Evolutionary conservation across 2,113 vertebrate species (phyloP), one percentile per base, ranked within the genome.

Genomic region (Thryonomys swinderianus): DNA sequence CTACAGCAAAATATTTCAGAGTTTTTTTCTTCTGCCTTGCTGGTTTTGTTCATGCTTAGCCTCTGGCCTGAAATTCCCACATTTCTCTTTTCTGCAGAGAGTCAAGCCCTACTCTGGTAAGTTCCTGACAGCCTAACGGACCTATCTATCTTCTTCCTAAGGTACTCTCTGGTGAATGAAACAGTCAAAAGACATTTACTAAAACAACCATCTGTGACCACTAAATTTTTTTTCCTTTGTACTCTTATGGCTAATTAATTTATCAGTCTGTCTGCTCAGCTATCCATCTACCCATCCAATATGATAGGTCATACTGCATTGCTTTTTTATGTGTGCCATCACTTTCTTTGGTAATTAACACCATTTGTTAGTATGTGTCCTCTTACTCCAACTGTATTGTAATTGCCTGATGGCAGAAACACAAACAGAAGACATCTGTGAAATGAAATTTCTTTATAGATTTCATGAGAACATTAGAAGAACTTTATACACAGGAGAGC

Each of bases 151-250:
- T 78, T 76, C 34, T 92, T 83, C 53, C 55, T 83, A 32, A 95
- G 91, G n/a, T 61, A 62, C 45, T 85, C 66, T 55, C 18, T 66
- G 66, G 59, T 9, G 51, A 81, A 69, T 69, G 66, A 76, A 71
- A 71, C 81, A 67, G 62, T 88, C 42, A 82, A 51, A 23, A 86
- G 66, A 66, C 3, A 73, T 53, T 88, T 67, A 91, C 25, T 64
- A 73, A 96, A 93, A 80, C 17, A 64, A 64, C 42, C 18, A 73
- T 71, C 13, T n/a, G 20, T 84, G 88, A 69, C 12, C 7, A 82
- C 11, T 62, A 53, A 87, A 78, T 11, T 40, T 64, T 40, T 64
- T 85, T 92, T 93, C 30, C 64, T 95, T 85, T 85, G n/a, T 76
- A 85, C 8, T 74, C 16, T 5, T 73, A 3, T 62, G 86, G 69